Percentiles rank a stretch among this genome's conserved stretches.
Conservation (phyloP, 1,140 invertebrate species). For the Ceratitis capitata region DNA sequence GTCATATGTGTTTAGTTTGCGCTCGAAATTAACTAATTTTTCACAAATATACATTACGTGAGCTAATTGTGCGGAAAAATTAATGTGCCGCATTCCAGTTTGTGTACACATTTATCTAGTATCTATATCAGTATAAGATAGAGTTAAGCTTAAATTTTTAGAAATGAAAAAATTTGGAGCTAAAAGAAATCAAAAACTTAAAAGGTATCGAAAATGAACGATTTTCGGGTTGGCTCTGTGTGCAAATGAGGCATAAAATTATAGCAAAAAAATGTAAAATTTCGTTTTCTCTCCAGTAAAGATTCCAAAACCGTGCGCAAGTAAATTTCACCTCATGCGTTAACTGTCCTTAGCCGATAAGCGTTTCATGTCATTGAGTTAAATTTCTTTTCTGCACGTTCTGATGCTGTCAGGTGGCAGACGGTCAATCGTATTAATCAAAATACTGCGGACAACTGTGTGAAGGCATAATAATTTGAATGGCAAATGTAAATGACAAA, state of each 20-base stretch:
- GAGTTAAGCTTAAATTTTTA: too few species aligned
- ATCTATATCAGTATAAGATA: too few species aligned
- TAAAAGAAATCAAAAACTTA: too few species aligned
- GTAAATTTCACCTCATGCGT: constrained; percentile 1
- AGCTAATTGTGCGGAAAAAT: not conserved
- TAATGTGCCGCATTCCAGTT: not conserved
- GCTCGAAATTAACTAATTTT: not conserved
- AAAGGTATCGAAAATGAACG: too few species aligned
- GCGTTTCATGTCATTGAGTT: not conserved
- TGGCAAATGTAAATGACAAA: not conserved
- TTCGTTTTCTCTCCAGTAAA: too few species aligned
- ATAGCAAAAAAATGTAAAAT: too few species aligned
- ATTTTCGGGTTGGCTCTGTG: too few species aligned
- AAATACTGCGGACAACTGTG: not conserved
- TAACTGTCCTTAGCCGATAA: not conserved
- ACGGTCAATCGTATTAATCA: constrained; percentile 29
- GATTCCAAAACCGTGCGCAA: too few species aligned
- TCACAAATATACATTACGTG: not conserved
- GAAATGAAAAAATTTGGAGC: too few species aligned
- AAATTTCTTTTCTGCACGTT: not conserved
- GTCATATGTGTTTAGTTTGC: not conserved
- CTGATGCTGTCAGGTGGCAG: not conserved
- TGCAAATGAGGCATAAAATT: too few species aligned
- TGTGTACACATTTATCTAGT: too few species aligned
- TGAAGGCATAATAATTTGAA: not conserved